phyloP scores from a whole-genome alignment of 2,113 vertebrate genomes.

The Heteronetta atricapilla region DNA sequence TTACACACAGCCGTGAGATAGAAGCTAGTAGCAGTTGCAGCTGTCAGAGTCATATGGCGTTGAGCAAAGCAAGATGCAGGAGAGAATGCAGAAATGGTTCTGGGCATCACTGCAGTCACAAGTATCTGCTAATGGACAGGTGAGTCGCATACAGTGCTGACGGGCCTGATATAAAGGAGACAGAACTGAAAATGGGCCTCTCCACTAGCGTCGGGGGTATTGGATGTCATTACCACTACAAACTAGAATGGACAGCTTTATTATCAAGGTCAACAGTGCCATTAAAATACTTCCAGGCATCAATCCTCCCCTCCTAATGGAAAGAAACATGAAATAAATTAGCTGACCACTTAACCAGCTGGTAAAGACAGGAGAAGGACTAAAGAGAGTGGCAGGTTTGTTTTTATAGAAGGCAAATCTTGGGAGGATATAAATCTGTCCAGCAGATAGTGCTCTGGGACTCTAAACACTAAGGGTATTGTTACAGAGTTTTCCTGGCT shows the following conservation, averaged over 20 bases:
- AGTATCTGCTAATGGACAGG: background rate
- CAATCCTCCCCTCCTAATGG: constrained; percentile 30
- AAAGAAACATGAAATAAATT: constrained; percentile 59
- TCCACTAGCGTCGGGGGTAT: background rate
- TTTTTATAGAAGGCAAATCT: background rate
- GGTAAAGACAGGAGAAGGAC: background rate
- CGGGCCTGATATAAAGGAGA: background rate
- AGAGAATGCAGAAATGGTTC: background rate
- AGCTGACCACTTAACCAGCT: constrained; percentile 14
- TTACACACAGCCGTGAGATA: constrained; percentile 28
- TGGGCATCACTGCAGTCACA: background rate
- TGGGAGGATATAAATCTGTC: background rate
- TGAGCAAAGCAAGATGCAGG: background rate
- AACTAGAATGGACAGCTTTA: constrained; percentile 33
- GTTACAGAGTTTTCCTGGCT: background rate
- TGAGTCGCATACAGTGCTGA: background rate
- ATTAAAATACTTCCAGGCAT: constrained; percentile 45
- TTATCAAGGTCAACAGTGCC: constrained; percentile 51
- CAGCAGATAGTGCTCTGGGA: background rate
- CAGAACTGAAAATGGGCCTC: background rate
- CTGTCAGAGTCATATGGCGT: background rate
- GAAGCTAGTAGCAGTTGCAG: constrained; percentile 35
- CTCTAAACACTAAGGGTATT: background rate
- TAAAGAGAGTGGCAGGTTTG: background rate
- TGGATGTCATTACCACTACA: background rate